These are phyloP conservation scores for Lepus timidus DNA, from an alignment of 2,113 vertebrate genomes.

Conservation along the genomic window DNA sequence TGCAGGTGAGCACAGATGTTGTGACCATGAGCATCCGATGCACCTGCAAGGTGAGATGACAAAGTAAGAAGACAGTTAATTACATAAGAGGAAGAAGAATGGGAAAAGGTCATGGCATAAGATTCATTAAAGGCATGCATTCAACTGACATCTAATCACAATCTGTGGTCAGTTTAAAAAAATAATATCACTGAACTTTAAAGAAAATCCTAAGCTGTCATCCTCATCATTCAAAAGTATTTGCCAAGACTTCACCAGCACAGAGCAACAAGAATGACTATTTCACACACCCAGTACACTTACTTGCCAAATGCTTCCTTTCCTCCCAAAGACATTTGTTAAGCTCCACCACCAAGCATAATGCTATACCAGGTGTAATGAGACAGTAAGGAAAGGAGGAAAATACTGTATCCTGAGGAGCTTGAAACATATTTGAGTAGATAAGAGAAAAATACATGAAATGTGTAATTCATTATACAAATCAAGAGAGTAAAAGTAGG, in stretches of 20 bases:
- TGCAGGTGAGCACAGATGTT: constrained; percentile 88
- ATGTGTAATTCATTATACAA: not conserved
- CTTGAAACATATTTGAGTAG: not conserved
- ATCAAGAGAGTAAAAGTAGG: constrained; percentile 17
- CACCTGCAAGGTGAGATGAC: constrained; percentile 84
- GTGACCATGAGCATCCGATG: constrained; percentile 91
- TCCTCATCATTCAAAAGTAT: not conserved
- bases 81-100: rapidly evolving
- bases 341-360: not conserved
- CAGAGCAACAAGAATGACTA: not conserved
- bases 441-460: constrained; percentile 3
- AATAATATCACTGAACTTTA: not conserved
- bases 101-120: rapidly evolving
- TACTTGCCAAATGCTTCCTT: not conserved
- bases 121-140: not conserved
- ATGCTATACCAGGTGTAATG: not conserved
- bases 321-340: not conserved
- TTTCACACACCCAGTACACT: not conserved
- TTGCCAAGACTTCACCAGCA: not conserved
- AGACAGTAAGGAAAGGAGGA: not conserved
- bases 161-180: not conserved
- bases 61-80: not conserved
- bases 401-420: not conserved
- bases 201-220: not conserved
- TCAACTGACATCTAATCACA: not conserved